Evolutionary conservation across 2,797 vertebrate genomes (phyloP).

Genomic region (Leuciscus waleckii): DNA sequence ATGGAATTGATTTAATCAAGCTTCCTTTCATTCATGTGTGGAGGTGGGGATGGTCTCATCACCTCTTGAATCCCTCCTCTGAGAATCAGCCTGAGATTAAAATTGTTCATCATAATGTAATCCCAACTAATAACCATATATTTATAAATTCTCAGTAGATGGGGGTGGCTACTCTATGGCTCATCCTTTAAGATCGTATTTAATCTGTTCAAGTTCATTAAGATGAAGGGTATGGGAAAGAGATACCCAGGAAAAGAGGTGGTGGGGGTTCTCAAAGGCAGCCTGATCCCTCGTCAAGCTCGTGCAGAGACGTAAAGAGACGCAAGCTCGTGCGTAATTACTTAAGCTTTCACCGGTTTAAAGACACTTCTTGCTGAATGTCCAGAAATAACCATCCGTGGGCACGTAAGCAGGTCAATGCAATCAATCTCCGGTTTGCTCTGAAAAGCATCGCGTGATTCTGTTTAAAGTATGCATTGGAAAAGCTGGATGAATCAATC

Average conservation of each 20-base stretch:
- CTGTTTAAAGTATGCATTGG: constrained; percentile 7
- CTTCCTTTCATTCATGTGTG: neutral
- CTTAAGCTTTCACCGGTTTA: constrained; percentile 44
- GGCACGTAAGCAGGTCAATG: constrained; percentile 52
- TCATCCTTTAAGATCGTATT: constrained; percentile 48
- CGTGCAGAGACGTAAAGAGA: constrained; percentile 21
- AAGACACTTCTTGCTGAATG: constrained; percentile 30
- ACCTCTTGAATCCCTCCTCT: neutral
- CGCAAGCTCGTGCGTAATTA: constrained; percentile 39
- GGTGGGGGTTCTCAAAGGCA: constrained; percentile 39
- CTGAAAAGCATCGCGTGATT: constrained; percentile 43
- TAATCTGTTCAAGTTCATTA: constrained; percentile 55
- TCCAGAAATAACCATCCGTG: constrained; percentile 57
- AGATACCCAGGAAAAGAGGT: constrained; percentile 12
- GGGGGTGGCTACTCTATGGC: constrained; percentile 23
- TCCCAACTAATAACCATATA: constrained; percentile 14
- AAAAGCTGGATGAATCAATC: constrained; percentile 33
- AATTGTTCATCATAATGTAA: constrained; percentile 42
- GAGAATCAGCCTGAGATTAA: constrained; percentile 46
- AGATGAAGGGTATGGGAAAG: constrained; percentile 11
- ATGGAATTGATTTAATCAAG: constrained; percentile 4
- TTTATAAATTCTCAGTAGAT: neutral
- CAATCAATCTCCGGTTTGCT: constrained; percentile 29
- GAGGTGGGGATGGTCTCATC: neutral
- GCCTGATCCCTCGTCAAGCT: constrained; percentile 42